These are phyloP conservation scores for Apodemia duryi DNA, from an alignment of 2,888 invertebrate species.

Conservation along the genomic window DNA sequence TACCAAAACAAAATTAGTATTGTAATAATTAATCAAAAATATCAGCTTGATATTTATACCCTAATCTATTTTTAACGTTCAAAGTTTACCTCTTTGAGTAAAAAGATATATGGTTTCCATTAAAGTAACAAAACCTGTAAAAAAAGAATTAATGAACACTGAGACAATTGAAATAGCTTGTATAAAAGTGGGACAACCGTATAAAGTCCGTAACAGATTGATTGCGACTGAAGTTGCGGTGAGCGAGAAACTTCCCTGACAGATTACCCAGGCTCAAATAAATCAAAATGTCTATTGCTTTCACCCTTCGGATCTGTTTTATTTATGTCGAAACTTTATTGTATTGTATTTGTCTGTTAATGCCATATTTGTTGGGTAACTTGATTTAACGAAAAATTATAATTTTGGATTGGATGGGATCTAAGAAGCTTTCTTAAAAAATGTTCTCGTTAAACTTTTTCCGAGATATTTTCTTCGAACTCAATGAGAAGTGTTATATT, in stretches of 20 bases:
- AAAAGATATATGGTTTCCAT: background rate
- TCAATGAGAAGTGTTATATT: too few species aligned
- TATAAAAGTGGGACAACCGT: constrained; percentile 39
- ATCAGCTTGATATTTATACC: too few species aligned
- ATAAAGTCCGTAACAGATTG: constrained; percentile 41
- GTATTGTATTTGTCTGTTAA: constrained; percentile 4
- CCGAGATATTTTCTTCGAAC: too few species aligned
- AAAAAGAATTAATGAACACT: constrained; percentile 7
- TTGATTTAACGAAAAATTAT: background rate
- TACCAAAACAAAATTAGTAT: too few species aligned
- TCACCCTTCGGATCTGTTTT: constrained; percentile 13
- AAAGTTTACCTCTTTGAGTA: background rate
- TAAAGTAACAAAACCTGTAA: background rate
- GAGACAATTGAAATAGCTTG: constrained; percentile 38
- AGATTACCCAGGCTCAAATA: constrained; percentile 41
- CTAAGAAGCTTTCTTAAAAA: too few species aligned
- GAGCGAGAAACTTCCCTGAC: constrained; percentile 39
- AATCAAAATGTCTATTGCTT: constrained; percentile 42
- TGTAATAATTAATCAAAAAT: too few species aligned
- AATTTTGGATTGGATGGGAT: background rate
- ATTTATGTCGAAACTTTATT: constrained; percentile 11
- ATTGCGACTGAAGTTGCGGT: constrained; percentile 35
- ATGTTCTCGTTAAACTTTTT: too few species aligned
- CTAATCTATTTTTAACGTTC: background rate
- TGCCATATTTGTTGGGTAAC: constrained; percentile 10